Percentiles rank a stretch among this genome's conserved stretches.
Evolutionary conservation across 2,888 invertebrate species (phyloP).

Genomic region (Physocephala rufipes): DNA sequence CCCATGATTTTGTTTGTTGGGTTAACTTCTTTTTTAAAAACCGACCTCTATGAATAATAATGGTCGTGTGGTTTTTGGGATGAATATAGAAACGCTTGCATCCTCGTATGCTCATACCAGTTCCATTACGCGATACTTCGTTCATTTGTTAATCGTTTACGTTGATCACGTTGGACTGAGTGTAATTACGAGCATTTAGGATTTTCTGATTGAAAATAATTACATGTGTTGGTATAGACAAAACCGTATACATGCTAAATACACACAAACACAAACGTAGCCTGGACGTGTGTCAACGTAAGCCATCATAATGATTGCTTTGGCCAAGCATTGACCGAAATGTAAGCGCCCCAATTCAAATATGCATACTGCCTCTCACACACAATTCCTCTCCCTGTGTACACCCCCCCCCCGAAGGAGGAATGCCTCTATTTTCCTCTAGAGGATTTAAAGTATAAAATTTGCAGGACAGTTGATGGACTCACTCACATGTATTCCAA

Average conservation of each 20-base stretch:
- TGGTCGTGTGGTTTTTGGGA: neutral
- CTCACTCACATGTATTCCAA: slow-evolving; percentile 33
- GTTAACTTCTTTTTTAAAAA: slow-evolving; percentile 24
- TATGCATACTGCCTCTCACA: neutral
- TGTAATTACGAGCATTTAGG: slow-evolving; percentile 56
- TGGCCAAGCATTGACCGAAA: neutral
- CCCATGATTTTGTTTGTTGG: neutral
- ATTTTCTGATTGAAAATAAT: slow-evolving; percentile 54
- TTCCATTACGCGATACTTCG: neutral
- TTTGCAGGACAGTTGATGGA: slow-evolving; percentile 47
- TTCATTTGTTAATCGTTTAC: slow-evolving; percentile 47
- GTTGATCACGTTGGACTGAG: slow-evolving; percentile 44
- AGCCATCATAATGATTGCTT: neutral
- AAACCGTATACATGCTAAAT: neutral
- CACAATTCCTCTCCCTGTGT: neutral
- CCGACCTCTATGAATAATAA: slow-evolving; percentile 2
- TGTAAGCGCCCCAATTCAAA: neutral
- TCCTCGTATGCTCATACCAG: neutral
- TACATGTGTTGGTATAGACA: slow-evolving; percentile 43
- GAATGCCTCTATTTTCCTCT: slow-evolving; percentile 25
- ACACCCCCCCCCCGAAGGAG: slow-evolving; percentile 11
- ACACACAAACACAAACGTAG: slow-evolving; percentile 35
- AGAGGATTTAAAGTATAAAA: slow-evolving; percentile 36
- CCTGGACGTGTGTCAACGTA: slow-evolving; percentile 16
- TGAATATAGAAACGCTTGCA: slow-evolving; percentile 14